Evolutionary conservation across 2,888 invertebrate species (phyloP).

Genomic region (Luperina nickerlii): DNA sequence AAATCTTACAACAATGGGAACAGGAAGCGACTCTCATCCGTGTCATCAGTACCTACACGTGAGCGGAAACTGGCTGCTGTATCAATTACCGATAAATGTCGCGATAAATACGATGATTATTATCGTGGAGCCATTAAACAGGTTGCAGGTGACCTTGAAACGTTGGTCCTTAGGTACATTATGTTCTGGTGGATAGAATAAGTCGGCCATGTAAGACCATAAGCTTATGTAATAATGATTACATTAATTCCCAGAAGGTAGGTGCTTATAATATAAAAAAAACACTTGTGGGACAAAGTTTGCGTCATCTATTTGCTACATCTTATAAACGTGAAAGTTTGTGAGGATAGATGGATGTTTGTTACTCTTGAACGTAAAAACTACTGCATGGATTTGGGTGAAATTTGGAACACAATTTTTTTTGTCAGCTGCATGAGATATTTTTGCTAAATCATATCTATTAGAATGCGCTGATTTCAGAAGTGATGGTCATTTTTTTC

Average conservation of each 20-base stretch:
- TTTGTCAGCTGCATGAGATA: no score
- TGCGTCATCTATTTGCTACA: background rate
- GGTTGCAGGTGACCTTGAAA: slow-evolving; percentile 24
- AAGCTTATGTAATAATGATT: background rate
- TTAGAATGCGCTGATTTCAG: no score
- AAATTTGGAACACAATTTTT: no score
- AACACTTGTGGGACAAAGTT: background rate
- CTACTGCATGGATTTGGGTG: no score
- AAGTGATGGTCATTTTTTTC: no score
- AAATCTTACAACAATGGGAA: slow-evolving; percentile 35
- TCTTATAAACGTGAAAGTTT: no score
- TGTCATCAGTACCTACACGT: slow-evolving; percentile 39
- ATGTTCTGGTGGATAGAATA: background rate
- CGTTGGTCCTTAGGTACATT: background rate
- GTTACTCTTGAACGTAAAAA: no score
- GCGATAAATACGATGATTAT: slow-evolving; percentile 31
- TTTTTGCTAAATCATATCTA: no score
- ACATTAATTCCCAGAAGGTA: background rate
- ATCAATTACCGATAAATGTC: slow-evolving; percentile 55
- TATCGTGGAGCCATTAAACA: slow-evolving; percentile 30
- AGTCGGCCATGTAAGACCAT: background rate
- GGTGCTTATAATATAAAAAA: background rate
- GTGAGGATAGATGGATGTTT: no score
- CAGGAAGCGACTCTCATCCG: slow-evolving; percentile 46
- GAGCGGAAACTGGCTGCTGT: slow-evolving; percentile 51